phyloP scores from a whole-genome alignment of 2,797 vertebrate genomes.

The Numenius phaeopus region DNA sequence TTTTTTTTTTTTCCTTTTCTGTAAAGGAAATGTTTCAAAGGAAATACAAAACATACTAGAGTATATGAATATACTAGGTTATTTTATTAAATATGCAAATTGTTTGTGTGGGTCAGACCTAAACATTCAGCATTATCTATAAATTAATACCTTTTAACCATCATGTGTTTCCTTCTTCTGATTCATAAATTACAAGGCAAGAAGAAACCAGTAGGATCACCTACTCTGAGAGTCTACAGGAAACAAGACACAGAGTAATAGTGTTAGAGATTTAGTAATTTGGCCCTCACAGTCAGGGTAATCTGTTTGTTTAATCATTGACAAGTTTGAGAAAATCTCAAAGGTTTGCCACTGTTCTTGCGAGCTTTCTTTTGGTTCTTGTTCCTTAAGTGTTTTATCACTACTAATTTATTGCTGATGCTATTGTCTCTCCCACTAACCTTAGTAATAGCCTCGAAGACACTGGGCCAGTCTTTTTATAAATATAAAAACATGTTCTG shows the following conservation, averaged over 20 bases:
- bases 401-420: neutral
- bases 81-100: conserved; percentile 18
- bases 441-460: neutral
- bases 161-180: conserved; percentile 57
- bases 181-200: conserved; percentile 62
- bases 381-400: neutral
- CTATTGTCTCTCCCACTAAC: neutral
- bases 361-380: neutral
- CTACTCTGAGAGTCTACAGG: neutral
- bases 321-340: neutral
- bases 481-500: neutral
- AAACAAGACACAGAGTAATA: neutral
- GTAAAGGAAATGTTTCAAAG: neutral
- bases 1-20: neutral
- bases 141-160: conserved; percentile 40
- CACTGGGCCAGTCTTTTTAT: neutral
- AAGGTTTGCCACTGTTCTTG: neutral
- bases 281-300: neutral
- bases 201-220: conserved; percentile 41
- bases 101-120: conserved; percentile 23
- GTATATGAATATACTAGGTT: neutral
- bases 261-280: neutral
- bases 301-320: neutral
- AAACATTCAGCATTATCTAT: conserved; percentile 40
- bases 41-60: conserved; percentile 4